Base-by-base conservation (phyloP, 2,888 invertebrate species). In the Aleiodes leptofemur region DNA sequence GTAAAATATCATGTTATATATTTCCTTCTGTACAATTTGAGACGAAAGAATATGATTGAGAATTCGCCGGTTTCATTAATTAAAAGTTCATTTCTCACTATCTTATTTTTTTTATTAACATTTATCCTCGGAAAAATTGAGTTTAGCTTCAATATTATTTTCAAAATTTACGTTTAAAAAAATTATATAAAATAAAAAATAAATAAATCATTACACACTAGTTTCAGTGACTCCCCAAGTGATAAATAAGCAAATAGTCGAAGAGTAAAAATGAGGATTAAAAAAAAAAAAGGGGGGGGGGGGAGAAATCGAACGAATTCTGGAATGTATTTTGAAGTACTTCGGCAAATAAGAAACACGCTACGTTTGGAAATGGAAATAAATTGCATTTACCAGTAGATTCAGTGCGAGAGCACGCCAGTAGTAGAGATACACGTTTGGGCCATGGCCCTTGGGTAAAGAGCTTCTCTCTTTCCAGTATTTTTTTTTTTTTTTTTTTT, bases 191-290 rank as follows among this genome's bases (percentile, higher is more conserved):
- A n/a, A n/a, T n/a, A n/a, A n/a, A n/a, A n/a, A n/a, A n/a, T n/a
- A n/a, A n/a, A n/a, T n/a, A n/a, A n/a, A n/a, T n/a, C n/a, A n/a
- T n/a, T n/a, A n/a, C n/a, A n/a, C n/a, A 43, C 16, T 13, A 23
- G 31, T 16, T 56, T 6, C 38, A 3, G 16, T 23, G 34, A 55
- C 23, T 43, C n/a, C 1, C 23, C 23, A 51, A 48, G 51, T 55
- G 73, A 66, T 53, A 29, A 61, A 50, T 11, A 34, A 73, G 38
- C 71, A 77, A 76, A 66, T 64, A 56, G 34, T 53, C 9, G 16
- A 23, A 23, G 23, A 56, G 56, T 56, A 43, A 57, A 72, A 53
- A 59, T 31, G 56, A 57, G 72, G 14, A 43, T 34, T 14, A 77
- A 72, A 70, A 50, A 69, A 72, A 53, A 64, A 73, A 57, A 64